A percentile compares a stretch with the other conserved stretches of the same genome.
phyloP scores from a whole-genome alignment of 2,797 vertebrate genomes.

The Myripristis murdjan region DNA sequence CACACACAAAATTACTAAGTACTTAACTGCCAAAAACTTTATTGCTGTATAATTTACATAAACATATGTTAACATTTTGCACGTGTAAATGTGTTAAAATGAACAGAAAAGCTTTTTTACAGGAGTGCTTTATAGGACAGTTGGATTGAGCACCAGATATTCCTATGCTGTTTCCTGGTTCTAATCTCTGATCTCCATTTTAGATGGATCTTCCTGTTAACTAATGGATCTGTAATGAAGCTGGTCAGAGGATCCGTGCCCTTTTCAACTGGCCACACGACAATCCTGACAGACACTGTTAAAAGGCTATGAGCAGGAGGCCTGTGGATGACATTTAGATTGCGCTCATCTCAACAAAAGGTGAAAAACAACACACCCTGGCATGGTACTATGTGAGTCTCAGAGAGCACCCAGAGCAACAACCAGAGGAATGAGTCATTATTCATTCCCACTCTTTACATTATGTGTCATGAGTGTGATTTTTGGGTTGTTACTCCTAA shows the following conservation, averaged over 20 bases:
- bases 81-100: no score
- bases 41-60: no score
- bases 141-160: not conserved
- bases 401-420: not conserved
- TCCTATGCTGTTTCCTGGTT: no score
- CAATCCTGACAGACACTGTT: slow-evolving; percentile 20
- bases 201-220: not conserved
- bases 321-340: slow-evolving; percentile 53
- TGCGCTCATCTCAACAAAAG: slow-evolving; percentile 1
- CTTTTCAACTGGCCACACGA: slow-evolving; percentile 39
- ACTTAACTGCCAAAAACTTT: not conserved
- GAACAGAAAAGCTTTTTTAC: no score
- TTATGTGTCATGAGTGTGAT: not conserved
- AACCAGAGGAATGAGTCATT: slow-evolving; percentile 23
- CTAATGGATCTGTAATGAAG: not conserved
- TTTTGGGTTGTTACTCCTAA: not conserved
- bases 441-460: slow-evolving; percentile 5
- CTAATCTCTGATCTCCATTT: no score
- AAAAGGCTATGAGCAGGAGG: slow-evolving; percentile 1
- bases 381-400: slow-evolving; percentile 3
- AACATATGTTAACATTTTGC: no score
- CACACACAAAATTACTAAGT: no score
- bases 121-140: not conserved
- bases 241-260: slow-evolving; percentile 9
- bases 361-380: not conserved